Base-by-base conservation (phyloP, 2,888 invertebrate genomes). In the Prosapia bicincta region DNA sequence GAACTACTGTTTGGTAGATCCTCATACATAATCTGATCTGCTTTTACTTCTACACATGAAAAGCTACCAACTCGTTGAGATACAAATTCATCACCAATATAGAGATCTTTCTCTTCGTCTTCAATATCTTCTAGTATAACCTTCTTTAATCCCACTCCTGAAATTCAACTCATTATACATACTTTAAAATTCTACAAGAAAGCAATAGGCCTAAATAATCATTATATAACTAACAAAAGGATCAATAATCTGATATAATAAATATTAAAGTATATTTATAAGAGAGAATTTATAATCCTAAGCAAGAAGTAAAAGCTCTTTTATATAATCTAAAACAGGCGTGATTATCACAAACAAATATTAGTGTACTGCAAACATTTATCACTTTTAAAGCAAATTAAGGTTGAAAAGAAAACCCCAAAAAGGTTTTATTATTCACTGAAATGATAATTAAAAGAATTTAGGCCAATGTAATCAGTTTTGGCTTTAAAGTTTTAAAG, bases 1-100 rank as follows among this genome's bases (percentile, higher is more conserved):
- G 85, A 87, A 79, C 85, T 69, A 9, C 69, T 68, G 24, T 71
- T 72, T 26, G 54, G 66, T 32, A 77, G 65, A 26, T 76, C 76
- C 9, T 76, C 32, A 30, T 23, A 38, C 20, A 30, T 28, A 20
- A 26, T 43, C 23, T 71, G 68, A 23, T 77, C 74, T 20, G 74
- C 32, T 66, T 77, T 77, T 9, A 77, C 74, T 43, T 77, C 77
- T 24, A 77, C 71, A 77, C 77, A 77, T 15, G 71, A 26, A 38
- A 77, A 77, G 71, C 74, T 71, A 23, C 75, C 75, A 15, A 25
- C 76, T 26, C 32, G 72, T 28, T 28, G 65, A 20, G 65, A 26
- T 32, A 66, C 30, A 23, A 30, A 65, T 10, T 28, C 26, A 10
- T 72, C 54, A 26, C 24, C 69, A 25, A 67, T 54, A 70, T 73